Percentiles rank a stretch among this genome's conserved stretches.
phyloP scores from a whole-genome alignment of 1,140 invertebrate genomes.

The Lethrus apterus region DNA sequence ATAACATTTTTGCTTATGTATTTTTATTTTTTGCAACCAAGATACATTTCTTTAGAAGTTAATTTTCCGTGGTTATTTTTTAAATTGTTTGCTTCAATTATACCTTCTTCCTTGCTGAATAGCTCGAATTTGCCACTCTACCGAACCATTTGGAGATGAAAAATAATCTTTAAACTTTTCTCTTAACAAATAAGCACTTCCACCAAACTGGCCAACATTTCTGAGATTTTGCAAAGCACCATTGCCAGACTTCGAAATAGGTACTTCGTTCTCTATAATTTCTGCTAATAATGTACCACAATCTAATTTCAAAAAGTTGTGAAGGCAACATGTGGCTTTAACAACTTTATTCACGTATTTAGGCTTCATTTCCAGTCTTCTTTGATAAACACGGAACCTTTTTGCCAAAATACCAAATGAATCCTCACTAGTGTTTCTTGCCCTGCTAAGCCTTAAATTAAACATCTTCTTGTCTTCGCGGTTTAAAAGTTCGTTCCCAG shows the following conservation, averaged over 20 bases:
- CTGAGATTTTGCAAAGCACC: background rate
- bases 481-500: no score
- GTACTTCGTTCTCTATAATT: background rate
- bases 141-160: conserved; percentile 2
- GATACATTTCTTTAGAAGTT: no score
- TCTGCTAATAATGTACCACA: background rate
- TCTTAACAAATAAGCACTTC: background rate
- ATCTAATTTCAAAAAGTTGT: conserved; percentile 5
- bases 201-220: conserved; percentile 4
- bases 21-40: background rate
- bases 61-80: no score
- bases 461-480: conserved; percentile 1
- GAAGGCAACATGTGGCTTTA: background rate
- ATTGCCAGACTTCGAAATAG: background rate
- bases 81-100: no score
- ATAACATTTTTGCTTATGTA: background rate
- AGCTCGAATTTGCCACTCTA: conserved; percentile 1
- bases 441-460: background rate
- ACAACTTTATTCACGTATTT: conserved; percentile 4
- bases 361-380: background rate
- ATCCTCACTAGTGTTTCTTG: conserved; percentile 1
- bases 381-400: background rate
- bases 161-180: conserved; percentile 9
- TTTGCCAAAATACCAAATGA: conserved; percentile 2
- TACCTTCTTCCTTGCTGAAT: conserved; percentile 1